Conservation (phyloP, 92 coral and sea anemone genomes). For the Porites divaricata region DNA sequence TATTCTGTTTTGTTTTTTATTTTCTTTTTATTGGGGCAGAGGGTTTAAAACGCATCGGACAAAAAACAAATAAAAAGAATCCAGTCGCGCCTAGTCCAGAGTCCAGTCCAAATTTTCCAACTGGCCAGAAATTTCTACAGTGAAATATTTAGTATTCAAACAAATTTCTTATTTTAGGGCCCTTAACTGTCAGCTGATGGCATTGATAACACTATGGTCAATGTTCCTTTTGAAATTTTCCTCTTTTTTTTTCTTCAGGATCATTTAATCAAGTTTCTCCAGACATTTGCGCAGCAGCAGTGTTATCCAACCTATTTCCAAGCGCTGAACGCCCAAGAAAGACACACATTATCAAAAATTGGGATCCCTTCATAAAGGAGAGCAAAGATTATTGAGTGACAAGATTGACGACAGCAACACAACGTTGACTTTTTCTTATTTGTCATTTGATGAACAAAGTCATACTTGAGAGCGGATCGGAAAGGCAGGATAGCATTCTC, state of each 20-base stretch:
- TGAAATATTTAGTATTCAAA: too few relatives aligned
- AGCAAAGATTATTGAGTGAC: not conserved
- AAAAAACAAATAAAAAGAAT: too few relatives aligned
- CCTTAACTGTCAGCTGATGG: too few relatives aligned
- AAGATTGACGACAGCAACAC: not conserved
- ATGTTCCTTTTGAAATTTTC: not conserved
- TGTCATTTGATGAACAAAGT: not conserved
- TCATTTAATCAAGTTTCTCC: conserved; percentile 85
- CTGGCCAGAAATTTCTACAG: too few relatives aligned
- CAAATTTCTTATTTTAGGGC: too few relatives aligned
- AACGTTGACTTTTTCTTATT: not conserved
- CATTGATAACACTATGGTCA: too few relatives aligned
- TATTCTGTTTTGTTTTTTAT: too few relatives aligned
- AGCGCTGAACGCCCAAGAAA: conserved; percentile 90
- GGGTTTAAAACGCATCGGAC: too few relatives aligned
- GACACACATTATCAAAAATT: conserved; percentile 87
- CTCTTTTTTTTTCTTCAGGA: conserved; percentile 49
- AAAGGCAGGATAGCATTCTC: conserved; percentile 9
- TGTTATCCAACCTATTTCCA: conserved; percentile 86
- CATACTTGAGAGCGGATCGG: not conserved
- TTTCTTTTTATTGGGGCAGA: too few relatives aligned
- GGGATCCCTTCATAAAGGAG: conserved; percentile 64
- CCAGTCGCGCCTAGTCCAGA: too few relatives aligned
- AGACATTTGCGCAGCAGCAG: conserved; percentile 85
- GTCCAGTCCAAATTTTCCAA: too few relatives aligned